A percentile compares a stretch with the other conserved stretches of the same genome.
These are phyloP conservation scores for Hydrozoanthus tunicans DNA, from an alignment of 64 coral and sea anemone species.

Conservation along the genomic window DNA sequence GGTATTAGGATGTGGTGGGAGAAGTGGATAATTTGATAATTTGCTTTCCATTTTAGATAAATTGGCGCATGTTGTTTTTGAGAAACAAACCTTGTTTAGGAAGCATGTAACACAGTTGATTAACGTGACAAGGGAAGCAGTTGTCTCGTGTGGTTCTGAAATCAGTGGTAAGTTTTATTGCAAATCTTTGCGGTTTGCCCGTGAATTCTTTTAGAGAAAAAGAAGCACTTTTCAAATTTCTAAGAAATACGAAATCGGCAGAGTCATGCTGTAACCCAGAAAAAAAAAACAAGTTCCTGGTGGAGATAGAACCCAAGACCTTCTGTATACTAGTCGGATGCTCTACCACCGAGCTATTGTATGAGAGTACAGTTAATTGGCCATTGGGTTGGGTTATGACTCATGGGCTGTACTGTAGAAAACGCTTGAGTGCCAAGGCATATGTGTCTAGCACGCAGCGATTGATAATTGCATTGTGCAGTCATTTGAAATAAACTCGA, in stretches of 20 bases:
- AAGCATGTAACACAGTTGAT: constrained; percentile 65
- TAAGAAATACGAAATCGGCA: neutral
- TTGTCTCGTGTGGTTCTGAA: constrained; percentile 67
- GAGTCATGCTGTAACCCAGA: no score
- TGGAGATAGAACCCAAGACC: no score
- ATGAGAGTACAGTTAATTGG: no score
- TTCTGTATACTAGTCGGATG: no score
- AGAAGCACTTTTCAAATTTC: neutral
- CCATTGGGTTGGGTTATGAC: no score
- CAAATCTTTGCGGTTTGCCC: neutral
- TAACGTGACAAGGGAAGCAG: constrained; percentile 70
- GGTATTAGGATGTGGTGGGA: neutral
- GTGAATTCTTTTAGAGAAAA: neutral
- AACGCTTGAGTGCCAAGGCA: no score
- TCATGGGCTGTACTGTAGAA: no score
- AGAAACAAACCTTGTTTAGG: constrained; percentile 60
- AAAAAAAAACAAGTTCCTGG: no score
- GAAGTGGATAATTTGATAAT: neutral
- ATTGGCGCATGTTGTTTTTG: constrained; percentile 56
- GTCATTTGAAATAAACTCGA: no score
- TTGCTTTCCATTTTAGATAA: constrained; percentile 11
- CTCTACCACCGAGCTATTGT: no score
- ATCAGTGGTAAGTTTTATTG: constrained; percentile 50
- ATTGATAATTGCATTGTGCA: no score
- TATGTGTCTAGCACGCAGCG: no score